Percentiles rank a stretch among this genome's conserved stretches.
These are phyloP conservation scores for Pipa parva DNA, from an alignment of 2,113 vertebrate genomes.

Conservation along the genomic window DNA sequence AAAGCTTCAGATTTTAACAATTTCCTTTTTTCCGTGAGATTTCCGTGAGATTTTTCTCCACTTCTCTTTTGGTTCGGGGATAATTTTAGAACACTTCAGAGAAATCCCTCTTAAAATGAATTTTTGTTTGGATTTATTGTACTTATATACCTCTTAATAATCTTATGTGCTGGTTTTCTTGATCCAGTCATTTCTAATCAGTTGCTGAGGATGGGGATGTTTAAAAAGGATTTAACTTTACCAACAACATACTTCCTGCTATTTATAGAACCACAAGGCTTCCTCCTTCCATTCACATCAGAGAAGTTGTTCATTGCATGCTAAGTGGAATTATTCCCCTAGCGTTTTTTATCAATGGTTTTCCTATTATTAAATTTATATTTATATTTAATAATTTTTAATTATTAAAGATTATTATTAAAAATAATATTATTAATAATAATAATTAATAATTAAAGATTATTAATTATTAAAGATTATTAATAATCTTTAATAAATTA, in stretches of 20 bases:
- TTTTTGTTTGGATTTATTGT: slow-evolving; percentile 16
- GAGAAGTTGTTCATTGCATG: background rate
- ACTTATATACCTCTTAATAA: background rate
- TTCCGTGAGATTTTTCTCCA: slow-evolving; percentile 9
- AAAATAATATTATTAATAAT: too few relatives aligned
- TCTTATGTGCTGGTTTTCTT: background rate
- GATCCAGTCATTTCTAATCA: slow-evolving; percentile 15
- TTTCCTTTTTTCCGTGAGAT: slow-evolving; percentile 42
- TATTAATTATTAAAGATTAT: too few relatives aligned
- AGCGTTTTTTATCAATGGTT: too few relatives aligned
- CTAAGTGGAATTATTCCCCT: background rate
- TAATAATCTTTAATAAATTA: too few relatives aligned
- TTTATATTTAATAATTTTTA: too few relatives aligned
- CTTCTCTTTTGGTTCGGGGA: slow-evolving; percentile 7
- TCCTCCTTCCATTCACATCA: background rate
- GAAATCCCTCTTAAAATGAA: slow-evolving; percentile 10
- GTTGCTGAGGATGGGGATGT: slow-evolving; percentile 28
- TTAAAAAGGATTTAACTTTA: slow-evolving; percentile 16
- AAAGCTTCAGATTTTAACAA: slow-evolving; percentile 29
- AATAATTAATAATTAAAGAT: too few relatives aligned
- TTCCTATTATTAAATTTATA: too few relatives aligned
- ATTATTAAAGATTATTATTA: too few relatives aligned
- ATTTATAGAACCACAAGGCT: slow-evolving; percentile 7
- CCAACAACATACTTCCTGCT: slow-evolving; percentile 20
- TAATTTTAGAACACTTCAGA: slow-evolving; percentile 19